Evolutionary conservation across 1,140 invertebrate genomes (phyloP), one percentile per base, ranked within the genome.

Genomic region (Metaphire vulgaris): DNA sequence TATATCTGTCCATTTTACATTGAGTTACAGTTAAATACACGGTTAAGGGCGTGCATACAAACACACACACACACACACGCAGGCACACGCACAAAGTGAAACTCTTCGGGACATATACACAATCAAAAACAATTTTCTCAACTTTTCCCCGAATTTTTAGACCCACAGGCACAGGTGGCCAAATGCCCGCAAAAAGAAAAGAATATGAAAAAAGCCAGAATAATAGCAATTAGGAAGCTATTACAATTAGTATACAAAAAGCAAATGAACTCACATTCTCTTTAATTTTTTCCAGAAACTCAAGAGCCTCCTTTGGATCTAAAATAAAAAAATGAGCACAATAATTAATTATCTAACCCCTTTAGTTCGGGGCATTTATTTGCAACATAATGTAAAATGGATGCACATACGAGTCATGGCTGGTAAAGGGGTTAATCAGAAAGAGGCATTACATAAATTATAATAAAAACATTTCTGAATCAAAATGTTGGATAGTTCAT

Each of bases 281-380:
- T 83, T 94, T 92, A 33, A 92, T 89, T 82, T 93, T 93, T 82
- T 95, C 91, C 26, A 97, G 87, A 85, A 97, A 97, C 34, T 89
- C 89, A 69, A 96, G 88, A 0, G 93, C 92, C 83, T 94, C 92
- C 76, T 92, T 90, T 80, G 92, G 91, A 81, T 95, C 90, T 81
- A 87, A 86, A 80, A 80, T 67, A 15, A 79, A 15, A 80, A 77
- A 79, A 78, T 64, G 33, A 77, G 29, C 29, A 34, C 12, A 68
- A 67, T 16, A 33, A 0, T 15, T 15, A 29, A 68, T 21, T 31
- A 76, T 28, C 28, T 41, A 6, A 73, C 33, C 33, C 1, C 28
- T 34, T 28, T 1, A 29, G 16, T 34, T 56, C 2, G 33, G 33
- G 33, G 33, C 34, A 34, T 21, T 34, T 73, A 56, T 73, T 33